Conservation (phyloP, 2,797 vertebrate genomes). For the Chaetophractus vellerosus region DNA sequence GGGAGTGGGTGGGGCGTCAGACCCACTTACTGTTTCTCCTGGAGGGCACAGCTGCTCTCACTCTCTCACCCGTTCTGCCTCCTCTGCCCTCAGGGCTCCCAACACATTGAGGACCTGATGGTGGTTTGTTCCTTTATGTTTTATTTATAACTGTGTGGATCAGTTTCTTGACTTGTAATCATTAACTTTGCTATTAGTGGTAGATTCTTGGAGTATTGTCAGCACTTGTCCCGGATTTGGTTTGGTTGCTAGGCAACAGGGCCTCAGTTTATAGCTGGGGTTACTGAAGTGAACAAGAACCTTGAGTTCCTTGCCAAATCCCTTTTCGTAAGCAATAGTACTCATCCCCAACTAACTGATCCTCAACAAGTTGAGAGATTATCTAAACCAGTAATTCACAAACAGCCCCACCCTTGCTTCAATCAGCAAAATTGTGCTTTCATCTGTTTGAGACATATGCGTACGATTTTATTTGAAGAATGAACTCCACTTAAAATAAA, state of each 20-base stretch:
- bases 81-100: not conserved
- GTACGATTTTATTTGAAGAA: slow-evolving; percentile 45
- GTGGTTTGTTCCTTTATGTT: not conserved
- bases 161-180: slow-evolving; percentile 43
- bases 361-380: slow-evolving; percentile 19
- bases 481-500: slow-evolving; percentile 49
- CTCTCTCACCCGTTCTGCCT: not conserved
- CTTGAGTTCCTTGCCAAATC: not conserved
- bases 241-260: slow-evolving; percentile 47
- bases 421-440: not conserved
- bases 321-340: not conserved
- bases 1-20: not conserved
- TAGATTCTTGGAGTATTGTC: not conserved
- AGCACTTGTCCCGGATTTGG: not conserved
- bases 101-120: not conserved
- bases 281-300: not conserved
- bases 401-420: not conserved
- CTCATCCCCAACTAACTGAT: not conserved
- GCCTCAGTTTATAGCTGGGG: not conserved
- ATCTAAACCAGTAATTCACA: slow-evolving; percentile 4
- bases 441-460: not conserved
- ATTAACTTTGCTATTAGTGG: not conserved
- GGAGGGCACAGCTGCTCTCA: not conserved
- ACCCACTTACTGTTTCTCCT: not conserved
- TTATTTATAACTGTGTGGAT: slow-evolving; percentile 53